These are phyloP conservation scores for Cephalopterus ornatus DNA, from an alignment of 2,113 vertebrate species.

Conservation along the genomic window DNA sequence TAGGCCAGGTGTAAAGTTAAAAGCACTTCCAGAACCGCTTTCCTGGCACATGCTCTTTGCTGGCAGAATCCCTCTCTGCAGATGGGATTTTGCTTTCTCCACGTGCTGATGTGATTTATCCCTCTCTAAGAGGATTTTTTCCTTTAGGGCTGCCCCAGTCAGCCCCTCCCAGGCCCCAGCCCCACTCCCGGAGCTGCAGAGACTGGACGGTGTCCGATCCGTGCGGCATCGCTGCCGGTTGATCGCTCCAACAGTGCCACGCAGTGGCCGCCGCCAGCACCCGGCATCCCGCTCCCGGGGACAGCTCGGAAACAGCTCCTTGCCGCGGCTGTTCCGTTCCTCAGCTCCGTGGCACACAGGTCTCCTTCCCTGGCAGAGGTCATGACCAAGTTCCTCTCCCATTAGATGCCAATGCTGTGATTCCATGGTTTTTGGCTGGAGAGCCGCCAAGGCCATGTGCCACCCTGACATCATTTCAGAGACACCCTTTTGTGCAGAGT, in stretches of 20 bases:
- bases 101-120: rapidly evolving
- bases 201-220: rapidly evolving
- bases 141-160: background rate
- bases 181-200: rapidly evolving
- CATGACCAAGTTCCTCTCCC: background rate
- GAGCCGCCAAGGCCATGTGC: background rate
- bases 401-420: background rate
- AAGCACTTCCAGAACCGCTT: background rate
- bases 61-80: background rate
- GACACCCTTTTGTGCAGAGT: background rate
- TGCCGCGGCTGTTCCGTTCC: rapidly evolving
- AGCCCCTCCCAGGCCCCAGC: background rate
- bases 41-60: background rate
- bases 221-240: rapidly evolving
- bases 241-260: slow-evolving; percentile 38
- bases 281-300: rapidly evolving
- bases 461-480: background rate
- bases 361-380: background rate
- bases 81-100: background rate
- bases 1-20: background rate
- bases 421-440: background rate
- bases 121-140: background rate
- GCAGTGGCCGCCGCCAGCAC: background rate
- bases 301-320: background rate
- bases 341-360: rapidly evolving